phyloP scores from a whole-genome alignment of 2,888 invertebrate species.

The Leptinotarsa peninsularis region DNA sequence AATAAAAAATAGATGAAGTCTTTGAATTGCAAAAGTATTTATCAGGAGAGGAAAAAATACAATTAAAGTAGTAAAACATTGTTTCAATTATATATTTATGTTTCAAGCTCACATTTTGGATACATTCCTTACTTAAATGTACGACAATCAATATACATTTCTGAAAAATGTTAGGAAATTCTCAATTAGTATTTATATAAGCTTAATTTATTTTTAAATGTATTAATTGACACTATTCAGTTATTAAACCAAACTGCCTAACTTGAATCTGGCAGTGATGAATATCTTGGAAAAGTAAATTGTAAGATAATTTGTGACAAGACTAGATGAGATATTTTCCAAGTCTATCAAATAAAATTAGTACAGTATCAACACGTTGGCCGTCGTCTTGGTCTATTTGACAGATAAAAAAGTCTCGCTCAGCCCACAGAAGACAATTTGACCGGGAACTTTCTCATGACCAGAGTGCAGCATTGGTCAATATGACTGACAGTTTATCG shows the following conservation, averaged over 20 bases:
- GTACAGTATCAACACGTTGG: background rate
- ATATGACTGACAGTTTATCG: no score
- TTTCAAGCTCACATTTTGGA: constrained; percentile 4
- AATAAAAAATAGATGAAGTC: no score
- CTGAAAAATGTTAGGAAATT: constrained; percentile 8
- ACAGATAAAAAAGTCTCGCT: no score
- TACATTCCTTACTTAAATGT: constrained; percentile 10
- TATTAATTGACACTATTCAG: constrained; percentile 39
- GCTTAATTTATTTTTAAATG: constrained; percentile 16
- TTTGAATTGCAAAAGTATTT: background rate
- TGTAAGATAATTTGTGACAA: background rate
- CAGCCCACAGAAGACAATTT: no score
- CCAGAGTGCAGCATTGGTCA: no score
- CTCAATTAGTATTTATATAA: constrained; percentile 32
- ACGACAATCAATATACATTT: constrained; percentile 17
- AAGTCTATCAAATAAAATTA: background rate
- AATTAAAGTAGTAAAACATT: background rate
- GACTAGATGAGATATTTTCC: background rate
- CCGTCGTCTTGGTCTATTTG: background rate
- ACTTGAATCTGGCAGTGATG: constrained; percentile 34
- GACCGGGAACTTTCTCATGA: no score
- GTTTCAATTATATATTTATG: constrained; percentile 5
- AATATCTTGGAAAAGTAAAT: constrained; percentile 22
- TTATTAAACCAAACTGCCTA: constrained; percentile 24
- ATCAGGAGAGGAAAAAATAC: background rate